phyloP scores from a whole-genome alignment of 2,113 vertebrate genomes.

The Odontophorus gujanensis region DNA sequence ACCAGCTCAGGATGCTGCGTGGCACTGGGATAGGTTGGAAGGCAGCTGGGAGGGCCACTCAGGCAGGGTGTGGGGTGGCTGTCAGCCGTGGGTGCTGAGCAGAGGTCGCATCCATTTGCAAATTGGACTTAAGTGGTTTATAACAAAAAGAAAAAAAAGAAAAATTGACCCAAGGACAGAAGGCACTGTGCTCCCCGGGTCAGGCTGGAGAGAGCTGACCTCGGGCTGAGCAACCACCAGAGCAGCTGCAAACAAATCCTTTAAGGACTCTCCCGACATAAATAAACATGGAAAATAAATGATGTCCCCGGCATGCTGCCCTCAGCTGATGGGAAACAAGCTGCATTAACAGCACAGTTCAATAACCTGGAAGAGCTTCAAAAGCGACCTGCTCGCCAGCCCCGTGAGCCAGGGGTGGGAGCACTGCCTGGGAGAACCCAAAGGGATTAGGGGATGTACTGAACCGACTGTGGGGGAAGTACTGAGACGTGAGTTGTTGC shows the following conservation, averaged over 20 bases:
- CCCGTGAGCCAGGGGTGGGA: neutral
- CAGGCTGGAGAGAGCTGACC: neutral
- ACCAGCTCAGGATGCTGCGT: neutral
- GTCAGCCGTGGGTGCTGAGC: neutral
- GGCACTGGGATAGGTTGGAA: neutral
- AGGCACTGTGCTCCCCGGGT: neutral
- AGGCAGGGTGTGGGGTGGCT: neutral
- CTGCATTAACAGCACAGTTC: conserved; percentile 35
- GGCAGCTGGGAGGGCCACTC: neutral
- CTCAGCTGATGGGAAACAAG: conserved; percentile 53
- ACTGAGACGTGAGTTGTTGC: neutral
- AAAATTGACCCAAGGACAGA: neutral
- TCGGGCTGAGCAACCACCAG: neutral
- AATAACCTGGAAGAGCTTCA: conserved; percentile 43
- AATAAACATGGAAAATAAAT: conserved; percentile 59
- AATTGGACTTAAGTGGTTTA: neutral
- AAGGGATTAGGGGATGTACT: neutral
- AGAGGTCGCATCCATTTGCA: neutral
- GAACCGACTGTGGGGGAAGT: neutral
- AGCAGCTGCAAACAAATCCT: conserved; percentile 44
- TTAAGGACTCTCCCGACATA: conserved; percentile 46
- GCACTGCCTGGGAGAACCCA: neutral
- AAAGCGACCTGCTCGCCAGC: neutral
- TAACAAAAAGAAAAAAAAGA: neutral
- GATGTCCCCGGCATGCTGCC: conserved; percentile 13